Evolutionary conservation across 2,113 vertebrate species (phyloP).

Genomic region (Sardina pilchardus): DNA sequence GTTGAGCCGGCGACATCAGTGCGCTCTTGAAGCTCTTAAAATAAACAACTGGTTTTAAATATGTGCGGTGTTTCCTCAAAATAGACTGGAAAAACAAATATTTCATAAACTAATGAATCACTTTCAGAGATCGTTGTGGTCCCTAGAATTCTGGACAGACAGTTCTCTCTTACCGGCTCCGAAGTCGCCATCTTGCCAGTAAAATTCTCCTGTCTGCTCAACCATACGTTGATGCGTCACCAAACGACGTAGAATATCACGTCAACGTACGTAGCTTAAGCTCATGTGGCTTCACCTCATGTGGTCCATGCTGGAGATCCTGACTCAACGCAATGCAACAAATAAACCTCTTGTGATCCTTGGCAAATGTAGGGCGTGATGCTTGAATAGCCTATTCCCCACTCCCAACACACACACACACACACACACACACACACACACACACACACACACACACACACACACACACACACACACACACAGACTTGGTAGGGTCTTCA

Average conservation of each 20-base stretch:
- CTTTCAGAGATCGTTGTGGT: not conserved
- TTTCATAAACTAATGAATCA: not conserved
- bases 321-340: not conserved
- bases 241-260: constrained; percentile 55
- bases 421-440: too few relatives aligned
- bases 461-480: too few relatives aligned
- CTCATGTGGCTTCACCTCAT: not conserved
- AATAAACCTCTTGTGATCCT: not conserved
- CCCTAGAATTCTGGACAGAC: constrained; percentile 16
- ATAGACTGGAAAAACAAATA: not conserved
- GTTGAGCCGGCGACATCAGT: not conserved
- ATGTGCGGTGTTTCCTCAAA: not conserved
- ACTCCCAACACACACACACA: too few relatives aligned
- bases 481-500: too few relatives aligned
- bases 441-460: too few relatives aligned
- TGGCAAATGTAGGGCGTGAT: not conserved
- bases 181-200: constrained; percentile 82
- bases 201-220: constrained; percentile 64
- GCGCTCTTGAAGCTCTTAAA: not conserved
- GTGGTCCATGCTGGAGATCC: not conserved
- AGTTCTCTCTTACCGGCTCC: constrained; percentile 78
- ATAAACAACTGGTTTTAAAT: not conserved
- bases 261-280: constrained; percentile 55
- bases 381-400: too few relatives aligned
- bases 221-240: constrained; percentile 68